Percentiles rank a stretch among this genome's conserved stretches.
Evolutionary conservation across 2,113 vertebrate genomes (phyloP).

Genomic region (Perccottus glenii): DNA sequence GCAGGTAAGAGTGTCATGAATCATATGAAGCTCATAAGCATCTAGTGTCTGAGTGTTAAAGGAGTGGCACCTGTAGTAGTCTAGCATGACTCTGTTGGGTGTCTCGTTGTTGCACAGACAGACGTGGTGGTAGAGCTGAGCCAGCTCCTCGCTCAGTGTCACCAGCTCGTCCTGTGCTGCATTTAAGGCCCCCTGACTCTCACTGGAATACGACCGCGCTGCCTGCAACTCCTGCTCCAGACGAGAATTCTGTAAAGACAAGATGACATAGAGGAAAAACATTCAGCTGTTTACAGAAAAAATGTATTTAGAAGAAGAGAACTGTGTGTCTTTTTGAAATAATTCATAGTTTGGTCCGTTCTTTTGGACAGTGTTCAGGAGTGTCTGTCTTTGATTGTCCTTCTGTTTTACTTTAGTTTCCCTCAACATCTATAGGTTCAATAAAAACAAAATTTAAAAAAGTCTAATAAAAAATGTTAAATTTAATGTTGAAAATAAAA

Average conservation of each 20-base stretch:
- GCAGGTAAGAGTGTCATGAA: too few relatives aligned
- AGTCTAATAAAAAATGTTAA: rapidly evolving
- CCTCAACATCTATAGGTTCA: too few relatives aligned
- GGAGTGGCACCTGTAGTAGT: slow-evolving; percentile 85
- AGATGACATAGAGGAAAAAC: background rate
- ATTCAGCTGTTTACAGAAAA: background rate
- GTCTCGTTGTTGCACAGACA: slow-evolving; percentile 99
- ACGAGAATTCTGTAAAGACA: slow-evolving; percentile 46
- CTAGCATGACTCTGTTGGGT: slow-evolving; percentile 95
- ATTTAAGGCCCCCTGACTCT: slow-evolving; percentile 88
- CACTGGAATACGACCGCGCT: slow-evolving; percentile 80
- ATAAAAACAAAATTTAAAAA: too few relatives aligned
- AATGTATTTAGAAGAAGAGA: too few relatives aligned
- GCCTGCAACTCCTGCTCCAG: slow-evolving; percentile 87
- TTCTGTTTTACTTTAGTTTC: too few relatives aligned
- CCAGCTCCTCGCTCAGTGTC: slow-evolving; percentile 93
- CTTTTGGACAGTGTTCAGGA: background rate
- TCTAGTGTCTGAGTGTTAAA: too few relatives aligned
- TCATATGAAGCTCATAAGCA: too few relatives aligned
- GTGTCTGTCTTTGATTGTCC: too few relatives aligned
- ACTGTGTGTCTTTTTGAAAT: too few relatives aligned
- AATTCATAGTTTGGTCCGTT: background rate
- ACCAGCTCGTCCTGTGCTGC: slow-evolving; percentile 93
- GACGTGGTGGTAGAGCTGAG: slow-evolving; percentile 96
- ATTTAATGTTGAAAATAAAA: too few relatives aligned